Evolutionary conservation across 1,140 invertebrate species (phyloP).

Genomic region (Littorina saxatilis): DNA sequence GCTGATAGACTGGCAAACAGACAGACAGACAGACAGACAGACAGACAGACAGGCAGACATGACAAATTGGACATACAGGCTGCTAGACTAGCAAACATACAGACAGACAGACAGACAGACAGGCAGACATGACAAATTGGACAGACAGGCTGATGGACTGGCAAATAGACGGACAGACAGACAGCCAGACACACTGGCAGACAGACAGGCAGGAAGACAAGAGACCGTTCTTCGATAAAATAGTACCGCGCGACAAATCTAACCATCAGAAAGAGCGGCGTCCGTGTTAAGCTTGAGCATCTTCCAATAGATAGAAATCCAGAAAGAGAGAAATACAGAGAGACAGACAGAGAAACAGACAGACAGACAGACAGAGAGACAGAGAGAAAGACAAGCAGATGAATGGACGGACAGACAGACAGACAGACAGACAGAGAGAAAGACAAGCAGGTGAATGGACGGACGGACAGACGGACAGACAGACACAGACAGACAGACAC

Average conservation of each 20-base stretch:
- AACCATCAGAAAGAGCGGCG: no score
- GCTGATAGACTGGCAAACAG: no score
- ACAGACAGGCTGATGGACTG: background rate
- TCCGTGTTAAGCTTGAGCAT: no score
- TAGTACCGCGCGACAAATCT: no score
- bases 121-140: background rate
- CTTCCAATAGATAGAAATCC: no score
- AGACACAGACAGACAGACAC: background rate
- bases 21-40: constrained; percentile 1
- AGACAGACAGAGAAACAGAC: background rate
- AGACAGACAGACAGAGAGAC: background rate
- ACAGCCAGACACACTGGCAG: background rate
- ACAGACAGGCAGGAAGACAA: background rate
- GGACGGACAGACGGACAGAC: background rate
- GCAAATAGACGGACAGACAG: background rate
- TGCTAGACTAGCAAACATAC: background rate
- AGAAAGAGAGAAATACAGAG: no score
- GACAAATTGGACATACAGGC: background rate
- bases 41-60: background rate
- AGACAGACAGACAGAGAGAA: constrained; percentile 18
- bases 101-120: constrained; percentile 1
- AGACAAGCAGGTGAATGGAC: background rate
- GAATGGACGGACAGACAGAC: no score
- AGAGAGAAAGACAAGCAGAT: constrained; percentile 14
- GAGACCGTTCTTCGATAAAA: no score